Evolutionary conservation across 1,140 invertebrate genomes (phyloP).

Genomic region (Adelges cooleyi): DNA sequence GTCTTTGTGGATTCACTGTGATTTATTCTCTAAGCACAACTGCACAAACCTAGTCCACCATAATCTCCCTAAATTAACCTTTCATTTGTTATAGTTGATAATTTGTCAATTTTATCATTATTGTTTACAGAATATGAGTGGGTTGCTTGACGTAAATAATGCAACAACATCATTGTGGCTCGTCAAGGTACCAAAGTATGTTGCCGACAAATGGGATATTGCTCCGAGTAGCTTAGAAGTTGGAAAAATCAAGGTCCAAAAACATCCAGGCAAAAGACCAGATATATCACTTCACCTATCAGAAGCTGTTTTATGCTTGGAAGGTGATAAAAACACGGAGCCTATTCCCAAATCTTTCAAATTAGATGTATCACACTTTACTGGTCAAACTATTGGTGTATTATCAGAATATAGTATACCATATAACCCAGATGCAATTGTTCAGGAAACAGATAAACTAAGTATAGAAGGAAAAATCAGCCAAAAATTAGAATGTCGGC

Average conservation of each 20-base stretch:
- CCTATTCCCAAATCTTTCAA: constrained; percentile 79
- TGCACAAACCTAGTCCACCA: too few species aligned
- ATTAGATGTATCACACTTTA: constrained; percentile 76
- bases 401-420: constrained; percentile 62
- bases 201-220: constrained; percentile 81
- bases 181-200: constrained; percentile 94
- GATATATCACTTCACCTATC: constrained; percentile 57
- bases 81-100: too few species aligned
- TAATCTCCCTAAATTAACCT: too few species aligned
- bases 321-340: constrained; percentile 51
- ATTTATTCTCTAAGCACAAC: too few species aligned
- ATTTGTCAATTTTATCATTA: too few species aligned
- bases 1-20: too few species aligned
- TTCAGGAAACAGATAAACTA: constrained; percentile 70
- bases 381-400: constrained; percentile 74
- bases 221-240: constrained; percentile 62
- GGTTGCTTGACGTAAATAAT: constrained; percentile 69
- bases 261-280: constrained; percentile 48
- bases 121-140: constrained; percentile 43
- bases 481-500: constrained; percentile 85
- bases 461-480: constrained; percentile 86
- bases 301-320: constrained; percentile 57
- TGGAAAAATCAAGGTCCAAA: constrained; percentile 59
- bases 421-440: constrained; percentile 46
- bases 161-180: constrained; percentile 83